phyloP scores from a whole-genome alignment of 2,888 invertebrate species.

The Tolmerus cingulatus region DNA sequence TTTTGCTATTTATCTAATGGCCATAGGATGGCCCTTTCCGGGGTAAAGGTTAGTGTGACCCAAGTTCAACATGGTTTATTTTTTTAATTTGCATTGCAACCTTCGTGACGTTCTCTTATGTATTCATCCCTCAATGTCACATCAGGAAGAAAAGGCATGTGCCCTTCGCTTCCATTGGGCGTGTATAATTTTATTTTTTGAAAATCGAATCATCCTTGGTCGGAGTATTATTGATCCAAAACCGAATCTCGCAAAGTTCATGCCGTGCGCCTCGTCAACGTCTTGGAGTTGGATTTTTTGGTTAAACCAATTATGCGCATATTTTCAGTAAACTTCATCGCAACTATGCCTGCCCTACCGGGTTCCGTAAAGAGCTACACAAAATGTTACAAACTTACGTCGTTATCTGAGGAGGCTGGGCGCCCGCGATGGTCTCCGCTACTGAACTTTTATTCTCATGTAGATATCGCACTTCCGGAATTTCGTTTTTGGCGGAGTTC shows the following conservation, averaged over 20 bases:
- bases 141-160: background rate
- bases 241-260: background rate
- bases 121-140: background rate
- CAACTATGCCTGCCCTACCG: background rate
- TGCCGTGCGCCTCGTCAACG: background rate
- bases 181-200: background rate
- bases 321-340: background rate
- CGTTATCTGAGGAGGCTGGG: constrained; percentile 21
- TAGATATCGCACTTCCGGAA: constrained; percentile 7
- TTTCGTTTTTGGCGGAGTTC: background rate
- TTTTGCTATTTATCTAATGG: background rate
- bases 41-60: background rate
- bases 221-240: background rate
- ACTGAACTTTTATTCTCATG: constrained; percentile 27
- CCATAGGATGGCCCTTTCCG: background rate
- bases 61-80: background rate
- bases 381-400: constrained; percentile 33
- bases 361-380: background rate
- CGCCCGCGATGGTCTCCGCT: background rate
- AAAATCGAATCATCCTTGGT: background rate
- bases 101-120: background rate
- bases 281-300: background rate
- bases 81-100: background rate
- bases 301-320: constrained; percentile 28
- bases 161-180: background rate